These are phyloP conservation scores for Scaptomyza parva DNA, from an alignment of 2,888 invertebrate genomes.

Conservation along the genomic window DNA sequence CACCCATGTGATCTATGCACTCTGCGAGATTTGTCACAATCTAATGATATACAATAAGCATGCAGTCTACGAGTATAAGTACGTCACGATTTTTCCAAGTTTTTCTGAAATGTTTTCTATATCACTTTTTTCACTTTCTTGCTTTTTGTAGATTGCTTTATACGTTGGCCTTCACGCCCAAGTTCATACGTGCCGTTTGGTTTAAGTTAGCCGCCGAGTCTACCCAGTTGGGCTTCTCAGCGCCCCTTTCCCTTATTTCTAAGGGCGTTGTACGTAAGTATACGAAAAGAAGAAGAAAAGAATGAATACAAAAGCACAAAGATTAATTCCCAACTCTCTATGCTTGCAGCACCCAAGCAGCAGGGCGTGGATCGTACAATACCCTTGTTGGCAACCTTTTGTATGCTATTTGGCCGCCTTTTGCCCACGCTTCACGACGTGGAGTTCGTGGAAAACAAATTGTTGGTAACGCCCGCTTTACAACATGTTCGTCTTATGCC, in stretches of 20 bases:
- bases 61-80: constrained; percentile 94
- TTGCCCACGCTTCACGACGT: constrained; percentile 94
- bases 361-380: constrained; percentile 88
- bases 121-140: neutral
- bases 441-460: constrained; percentile 89
- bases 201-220: constrained; percentile 84
- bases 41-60: constrained; percentile 92
- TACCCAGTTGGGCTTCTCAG: constrained; percentile 83
- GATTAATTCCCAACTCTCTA: neutral
- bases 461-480: constrained; percentile 66
- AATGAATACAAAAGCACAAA: neutral
- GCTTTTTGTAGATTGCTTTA: constrained; percentile 88
- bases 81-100: constrained; percentile 62
- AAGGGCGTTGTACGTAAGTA: constrained; percentile 85
- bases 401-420: constrained; percentile 91
- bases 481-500: constrained; percentile 85
- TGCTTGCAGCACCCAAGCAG: constrained; percentile 85
- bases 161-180: constrained; percentile 91
- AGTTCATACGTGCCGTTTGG: constrained; percentile 92
- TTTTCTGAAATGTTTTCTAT: neutral
- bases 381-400: constrained; percentile 93
- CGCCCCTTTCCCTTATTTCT: constrained; percentile 83
- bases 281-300: neutral
- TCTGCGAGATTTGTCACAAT: constrained; percentile 93
- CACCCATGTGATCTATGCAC: constrained; percentile 87